phyloP scores from a whole-genome alignment of 2,797 vertebrate species.

The Pseudocheirus occidentalis region DNA sequence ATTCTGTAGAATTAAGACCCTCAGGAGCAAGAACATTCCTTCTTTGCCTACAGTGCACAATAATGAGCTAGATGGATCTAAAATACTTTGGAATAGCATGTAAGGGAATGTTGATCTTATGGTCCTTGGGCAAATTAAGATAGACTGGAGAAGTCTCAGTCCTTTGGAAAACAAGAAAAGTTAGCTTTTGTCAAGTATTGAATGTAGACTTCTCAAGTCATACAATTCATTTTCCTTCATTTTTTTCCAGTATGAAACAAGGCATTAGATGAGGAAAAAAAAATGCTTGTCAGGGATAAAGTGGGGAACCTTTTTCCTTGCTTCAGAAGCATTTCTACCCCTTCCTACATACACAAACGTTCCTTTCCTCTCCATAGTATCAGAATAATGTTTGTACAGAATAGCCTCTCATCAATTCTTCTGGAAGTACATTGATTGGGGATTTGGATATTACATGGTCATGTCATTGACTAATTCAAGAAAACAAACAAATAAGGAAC shows the following conservation, averaged over 20 bases:
- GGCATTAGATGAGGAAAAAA: not conserved
- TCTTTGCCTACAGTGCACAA: not conserved
- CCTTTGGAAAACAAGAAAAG: not conserved
- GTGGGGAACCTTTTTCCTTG: not conserved
- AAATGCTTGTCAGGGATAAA: not conserved
- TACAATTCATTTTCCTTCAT: not conserved
- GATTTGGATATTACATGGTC: not conserved
- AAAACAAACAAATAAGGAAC: not conserved
- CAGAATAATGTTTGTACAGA: not conserved
- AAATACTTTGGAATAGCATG: not conserved
- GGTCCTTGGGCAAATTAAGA: not conserved
- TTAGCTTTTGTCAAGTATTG: not conserved
- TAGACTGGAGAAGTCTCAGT: not conserved
- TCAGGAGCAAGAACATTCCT: not conserved
- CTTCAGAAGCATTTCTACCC: not conserved
- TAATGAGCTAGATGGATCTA: not conserved
- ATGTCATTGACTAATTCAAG: not conserved
- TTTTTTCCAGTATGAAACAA: not conserved
- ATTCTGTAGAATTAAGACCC: not conserved
- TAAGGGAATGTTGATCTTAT: not conserved
- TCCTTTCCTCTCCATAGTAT: not conserved
- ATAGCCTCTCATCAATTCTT: not conserved
- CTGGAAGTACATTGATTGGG: not conserved
- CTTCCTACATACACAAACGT: not conserved
- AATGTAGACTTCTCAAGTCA: not conserved